Evolutionary conservation across 2,113 vertebrate species (phyloP), one percentile per base, ranked within the genome.

Genomic region (Psettodes erumei): DNA sequence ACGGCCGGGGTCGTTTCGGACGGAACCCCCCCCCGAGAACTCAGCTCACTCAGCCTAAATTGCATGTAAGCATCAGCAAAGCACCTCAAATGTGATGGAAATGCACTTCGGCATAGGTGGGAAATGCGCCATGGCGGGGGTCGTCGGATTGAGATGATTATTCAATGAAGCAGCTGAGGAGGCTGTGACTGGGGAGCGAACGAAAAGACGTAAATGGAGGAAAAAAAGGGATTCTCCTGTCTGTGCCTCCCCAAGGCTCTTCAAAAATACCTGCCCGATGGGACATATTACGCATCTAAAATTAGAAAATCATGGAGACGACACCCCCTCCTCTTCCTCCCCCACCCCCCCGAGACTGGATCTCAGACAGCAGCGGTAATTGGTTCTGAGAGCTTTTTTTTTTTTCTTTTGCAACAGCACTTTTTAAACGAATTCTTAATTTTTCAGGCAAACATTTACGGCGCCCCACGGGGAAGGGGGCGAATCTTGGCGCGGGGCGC

Each of bases 401-500:
- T n/a, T n/a, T n/a, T n/a, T n/a, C n/a, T n/a, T n/a, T 83, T 75
- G 60, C 61, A 55, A 67, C 42, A 38, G 71, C 79, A 71, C 65
- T 85, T 86, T n/a, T 88, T 76, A 78, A 86, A 88, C 87, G 33
- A 82, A 88, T 90, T 81, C 83, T 83, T 89, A 77, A 90, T 90
- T 86, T 88, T 72, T 43, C 59, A 86, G 55, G 81, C 81, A 90
- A 89, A 89, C 79, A 86, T 87, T 79, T 78, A 58, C 21, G 60
- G 53, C 8, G 6, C 28, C 19, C 59, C 70, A 25, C 1, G 72
- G 65, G 74, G 50, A 58, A 30, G 45, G n/a, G n/a, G n/a, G 35
- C 2, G 13, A n/a, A 23, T 62, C 60, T 73, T 74, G 70, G 66
- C 82, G 60, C 54, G 59, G 73, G 65, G 74, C 60, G 74, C 32